phyloP scores from a whole-genome alignment of 2,113 vertebrate species.

The Albula goreensis region DNA sequence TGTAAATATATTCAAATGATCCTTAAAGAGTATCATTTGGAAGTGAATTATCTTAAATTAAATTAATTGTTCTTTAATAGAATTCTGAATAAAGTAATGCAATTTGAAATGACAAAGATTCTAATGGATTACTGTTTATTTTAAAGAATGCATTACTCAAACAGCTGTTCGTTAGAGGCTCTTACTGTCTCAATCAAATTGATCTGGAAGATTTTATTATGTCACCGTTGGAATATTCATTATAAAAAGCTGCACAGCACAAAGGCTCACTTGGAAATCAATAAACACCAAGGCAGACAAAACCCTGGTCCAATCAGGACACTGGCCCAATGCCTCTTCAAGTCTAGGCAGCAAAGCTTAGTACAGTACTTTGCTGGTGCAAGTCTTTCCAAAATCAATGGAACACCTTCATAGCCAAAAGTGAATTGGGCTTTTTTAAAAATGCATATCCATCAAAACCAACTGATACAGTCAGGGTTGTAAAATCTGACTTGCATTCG shows the following conservation, averaged over 20 bases:
- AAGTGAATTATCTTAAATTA: background rate
- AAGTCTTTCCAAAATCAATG: constrained; percentile 12
- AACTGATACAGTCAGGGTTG: background rate
- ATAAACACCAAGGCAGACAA: constrained; percentile 10
- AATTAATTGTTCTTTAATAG: background rate
- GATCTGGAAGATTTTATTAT: constrained; percentile 11
- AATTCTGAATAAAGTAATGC: background rate
- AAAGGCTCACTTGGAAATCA: constrained; percentile 24
- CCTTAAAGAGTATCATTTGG: background rate
- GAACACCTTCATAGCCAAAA: constrained; percentile 9
- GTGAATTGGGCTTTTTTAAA: background rate
- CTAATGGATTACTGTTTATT: constrained; percentile 14
- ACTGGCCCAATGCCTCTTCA: constrained; percentile 15
- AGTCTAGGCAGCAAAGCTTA: background rate
- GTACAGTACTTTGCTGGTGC: background rate
- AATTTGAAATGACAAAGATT: background rate
- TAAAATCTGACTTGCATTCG: background rate
- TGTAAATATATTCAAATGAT: background rate
- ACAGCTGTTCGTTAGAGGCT: background rate
- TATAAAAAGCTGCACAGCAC: background rate
- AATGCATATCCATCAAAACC: background rate
- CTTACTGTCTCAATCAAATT: constrained; percentile 7
- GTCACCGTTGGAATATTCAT: constrained; percentile 5
- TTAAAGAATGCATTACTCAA: constrained; percentile 9
- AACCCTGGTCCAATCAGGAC: constrained; percentile 15